Percentiles rank a stretch among this genome's conserved stretches.
These are phyloP conservation scores for Cheilosia vernalis DNA, from an alignment of 2,888 invertebrate species.

Conservation along the genomic window DNA sequence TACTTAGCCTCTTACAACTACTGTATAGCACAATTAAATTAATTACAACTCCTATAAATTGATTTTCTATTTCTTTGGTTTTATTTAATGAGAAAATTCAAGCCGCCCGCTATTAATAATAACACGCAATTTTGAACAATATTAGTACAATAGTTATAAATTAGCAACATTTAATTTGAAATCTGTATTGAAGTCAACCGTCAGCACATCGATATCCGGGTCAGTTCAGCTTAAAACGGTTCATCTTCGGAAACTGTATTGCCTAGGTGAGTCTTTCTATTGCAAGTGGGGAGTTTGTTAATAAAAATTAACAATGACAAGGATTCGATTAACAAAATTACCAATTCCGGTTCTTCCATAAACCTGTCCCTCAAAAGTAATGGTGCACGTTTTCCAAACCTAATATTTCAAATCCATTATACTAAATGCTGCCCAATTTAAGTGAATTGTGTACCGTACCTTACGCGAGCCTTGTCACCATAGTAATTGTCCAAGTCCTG, in stretches of 20 bases:
- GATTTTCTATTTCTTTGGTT: conserved; percentile 32
- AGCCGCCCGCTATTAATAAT: conserved; percentile 48
- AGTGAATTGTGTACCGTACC: conserved; percentile 82
- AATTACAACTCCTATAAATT: conserved; percentile 7
- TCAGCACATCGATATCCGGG: conserved; percentile 48
- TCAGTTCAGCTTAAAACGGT: conserved; percentile 75
- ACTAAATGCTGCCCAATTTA: background rate
- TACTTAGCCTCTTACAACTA: background rate
- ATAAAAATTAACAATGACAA: background rate
- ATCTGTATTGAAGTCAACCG: conserved; percentile 19
- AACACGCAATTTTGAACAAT: conserved; percentile 41
- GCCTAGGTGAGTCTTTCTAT: conserved; percentile 77
- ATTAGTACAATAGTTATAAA: conserved; percentile 53
- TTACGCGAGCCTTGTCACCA: conserved; percentile 87
- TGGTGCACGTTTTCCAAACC: conserved; percentile 81
- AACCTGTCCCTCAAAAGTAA: conserved; percentile 79
- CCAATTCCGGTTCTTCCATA: conserved; percentile 78
- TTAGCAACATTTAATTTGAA: conserved; percentile 56
- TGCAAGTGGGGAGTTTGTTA: conserved; percentile 46
- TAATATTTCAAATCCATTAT: conserved; percentile 44
- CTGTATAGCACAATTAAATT: background rate
- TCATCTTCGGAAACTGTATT: conserved; percentile 77
- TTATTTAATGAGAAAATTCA: conserved; percentile 56
- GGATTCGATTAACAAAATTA: conserved; percentile 46
- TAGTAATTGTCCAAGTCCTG: conserved; percentile 88